Evolutionary conservation across 2,797 vertebrate species (phyloP).

Genomic region (Holocentrus rufus): DNA sequence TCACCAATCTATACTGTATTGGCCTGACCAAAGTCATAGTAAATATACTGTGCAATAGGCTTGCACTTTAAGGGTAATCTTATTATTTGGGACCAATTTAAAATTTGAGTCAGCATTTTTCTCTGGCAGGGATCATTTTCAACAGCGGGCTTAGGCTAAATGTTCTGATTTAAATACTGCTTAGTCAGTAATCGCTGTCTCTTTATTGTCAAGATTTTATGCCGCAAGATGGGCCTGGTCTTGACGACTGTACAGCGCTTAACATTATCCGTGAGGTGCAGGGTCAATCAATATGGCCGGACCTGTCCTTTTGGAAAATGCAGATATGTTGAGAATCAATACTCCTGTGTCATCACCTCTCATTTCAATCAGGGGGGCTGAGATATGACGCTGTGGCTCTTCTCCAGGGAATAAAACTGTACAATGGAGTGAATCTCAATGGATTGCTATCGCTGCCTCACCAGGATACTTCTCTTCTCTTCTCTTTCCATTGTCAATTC

Average conservation of each 20-base stretch:
- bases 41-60: conserved; percentile 5
- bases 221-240: conserved; percentile 56
- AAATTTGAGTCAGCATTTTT: conserved; percentile 66
- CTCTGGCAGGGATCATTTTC: conserved; percentile 55
- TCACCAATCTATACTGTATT: conserved; percentile 5
- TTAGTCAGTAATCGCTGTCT: conserved; percentile 70
- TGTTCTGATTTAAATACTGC: conserved; percentile 75
- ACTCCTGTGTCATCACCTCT: conserved; percentile 72
- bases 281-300: conserved; percentile 76
- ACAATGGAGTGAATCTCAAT: conserved; percentile 61
- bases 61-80: conserved; percentile 36
- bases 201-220: conserved; percentile 75
- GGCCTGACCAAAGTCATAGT: conserved; percentile 18
- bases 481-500: no score
- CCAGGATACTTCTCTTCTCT: background rate
- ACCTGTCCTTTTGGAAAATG: conserved; percentile 75
- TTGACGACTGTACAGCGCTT: conserved; percentile 68
- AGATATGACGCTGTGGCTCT: conserved; percentile 63
- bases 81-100: conserved; percentile 16
- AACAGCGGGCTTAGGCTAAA: conserved; percentile 56
- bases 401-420: conserved; percentile 26
- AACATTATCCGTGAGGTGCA: conserved; percentile 62
- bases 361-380: conserved; percentile 64
- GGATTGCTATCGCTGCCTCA: background rate
- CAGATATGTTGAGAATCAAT: conserved; percentile 77